Evolutionary conservation across 2,797 vertebrate genomes (phyloP), one percentile per base, ranked within the genome.

Genomic region (Cacajao melanocephalus): DNA sequence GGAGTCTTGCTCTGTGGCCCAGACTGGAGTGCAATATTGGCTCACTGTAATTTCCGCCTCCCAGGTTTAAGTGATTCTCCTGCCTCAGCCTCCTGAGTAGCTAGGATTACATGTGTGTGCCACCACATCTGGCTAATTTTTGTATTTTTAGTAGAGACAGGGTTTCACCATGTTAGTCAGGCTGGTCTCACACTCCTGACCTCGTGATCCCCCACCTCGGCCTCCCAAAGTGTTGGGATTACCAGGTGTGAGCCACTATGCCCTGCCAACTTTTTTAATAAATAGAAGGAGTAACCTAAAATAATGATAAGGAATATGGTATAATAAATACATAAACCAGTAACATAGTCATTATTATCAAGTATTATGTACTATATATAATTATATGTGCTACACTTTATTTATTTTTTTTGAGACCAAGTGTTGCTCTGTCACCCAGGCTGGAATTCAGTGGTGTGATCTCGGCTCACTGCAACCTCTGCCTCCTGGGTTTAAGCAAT

Each of bases 171-270:
- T 64, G 30, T 67, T 67, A 30, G 30, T 67, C 61, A 67, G 14
- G 30, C 61, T 67, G 15, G 61, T 67, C 30, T n/a, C 30, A 33
- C n/a, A 67, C 33, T 67, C 61, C 3, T 4, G 61, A 67, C 30
- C 33, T 67, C 3, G 15, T 67, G 61, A 67, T n/a, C 15, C 4
- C 61, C 30, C 0, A 1, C 33, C 30, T n/a, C 3, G 0, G 61
- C 33, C 61, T n/a, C 15, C 61, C 61, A 67, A 67, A 67, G 30
- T 67, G 30, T 33, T 67, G 33, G 61, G 61, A 67, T 67, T n/a
- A n/a, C 58, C 15, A n/a, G 15, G 61, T 3, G 17, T 67, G 61
- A 67, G 61, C 30, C 61, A 67, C 17, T 15, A 4, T 33, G 7
- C 15, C 7, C 33, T 15, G 30, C 3, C 30, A 64, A 64, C 15